A percentile compares a stretch with the other conserved stretches of the same genome.
Conservation (phyloP, 2,888 invertebrate species). For the Sarcophaga subvicina region DNA sequence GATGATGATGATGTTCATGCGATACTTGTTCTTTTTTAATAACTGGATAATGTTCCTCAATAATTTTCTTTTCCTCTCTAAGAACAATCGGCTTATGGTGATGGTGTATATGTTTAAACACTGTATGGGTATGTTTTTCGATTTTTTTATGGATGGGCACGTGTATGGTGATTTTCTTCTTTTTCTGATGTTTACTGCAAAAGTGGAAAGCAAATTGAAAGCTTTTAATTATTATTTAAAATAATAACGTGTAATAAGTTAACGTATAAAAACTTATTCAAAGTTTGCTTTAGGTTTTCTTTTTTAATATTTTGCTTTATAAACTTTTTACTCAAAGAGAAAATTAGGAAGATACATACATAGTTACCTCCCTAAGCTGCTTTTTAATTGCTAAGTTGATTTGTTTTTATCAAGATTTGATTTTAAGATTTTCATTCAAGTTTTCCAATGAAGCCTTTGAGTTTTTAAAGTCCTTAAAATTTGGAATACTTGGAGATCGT, state of each 20-base stretch:
- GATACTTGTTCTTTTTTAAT: conserved; percentile 76
- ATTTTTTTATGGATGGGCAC: conserved; percentile 81
- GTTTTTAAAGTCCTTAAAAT: no score
- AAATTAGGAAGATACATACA: no score
- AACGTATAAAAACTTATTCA: neutral
- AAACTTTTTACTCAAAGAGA: no score
- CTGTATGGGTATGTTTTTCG: conserved; percentile 81
- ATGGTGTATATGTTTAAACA: conserved; percentile 81
- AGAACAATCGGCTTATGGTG: conserved; percentile 81
- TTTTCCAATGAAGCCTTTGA: no score
- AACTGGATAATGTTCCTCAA: conserved; percentile 80
- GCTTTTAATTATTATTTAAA: neutral
- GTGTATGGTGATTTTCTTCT: conserved; percentile 81
- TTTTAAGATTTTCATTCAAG: no score
- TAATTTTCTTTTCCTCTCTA: conserved; percentile 81
- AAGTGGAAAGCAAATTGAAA: neutral
- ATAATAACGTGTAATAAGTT: no score
- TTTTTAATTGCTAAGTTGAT: no score
- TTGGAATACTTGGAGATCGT: no score
- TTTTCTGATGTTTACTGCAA: conserved; percentile 75
- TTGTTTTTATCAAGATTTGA: no score
- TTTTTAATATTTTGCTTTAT: no score
- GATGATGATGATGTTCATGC: conserved; percentile 80
- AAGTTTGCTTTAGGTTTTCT: no score
- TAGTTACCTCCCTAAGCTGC: no score